Base-by-base conservation (phyloP, 1,140 invertebrate species). In the Drosophila jambulina region DNA sequence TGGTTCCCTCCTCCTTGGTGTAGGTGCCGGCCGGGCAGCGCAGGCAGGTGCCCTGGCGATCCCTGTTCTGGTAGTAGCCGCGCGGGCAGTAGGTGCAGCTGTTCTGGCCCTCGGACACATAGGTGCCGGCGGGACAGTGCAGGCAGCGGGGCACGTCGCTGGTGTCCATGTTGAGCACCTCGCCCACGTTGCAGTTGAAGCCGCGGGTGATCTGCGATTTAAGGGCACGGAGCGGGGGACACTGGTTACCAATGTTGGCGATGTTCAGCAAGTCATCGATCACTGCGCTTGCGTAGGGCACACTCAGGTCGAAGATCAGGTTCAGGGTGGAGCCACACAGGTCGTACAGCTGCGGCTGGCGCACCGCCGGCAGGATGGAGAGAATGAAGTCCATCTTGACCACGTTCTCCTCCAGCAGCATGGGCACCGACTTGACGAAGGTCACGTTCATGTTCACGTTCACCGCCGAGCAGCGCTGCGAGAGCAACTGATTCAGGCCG, bases 371-470 rank as follows among this genome's bases (percentile, higher is more conserved):
- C 49, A 96, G 95, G 64, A 99, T 96, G n/a, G 96, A 96, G 3
- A 99, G 93, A 19, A 98, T 95, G 75, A 97, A 98, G 90, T 97
- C 96, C 93, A 98, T 97, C 94, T 97, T 96, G 2, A 98, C 95
- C 42, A 98, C 95, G 92, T 98, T 98, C 91, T 98, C 97, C 91
- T 98, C 97, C 2, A 97, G 80, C 19, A 98, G 93, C 59, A 93
- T 94, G 43, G 97, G 96, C 82, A 95, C 95, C 3, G 97, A 96
- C 81, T 96, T 96, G 1, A 98, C 94, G 82, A 99, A 98, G 0
- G 97, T 96, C 3, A 99, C 97, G 88, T 98, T 98, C 94, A 99
- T 98, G 82, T 98, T 97, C 0, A 99, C 97, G 91, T 98, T 98
- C 3, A 99, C 97, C 27, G 97, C 97, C 0, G 98, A 99, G 93